Evolutionary conservation across 2,113 vertebrate species (phyloP).

Genomic region (Triplophysa dalaica): DNA sequence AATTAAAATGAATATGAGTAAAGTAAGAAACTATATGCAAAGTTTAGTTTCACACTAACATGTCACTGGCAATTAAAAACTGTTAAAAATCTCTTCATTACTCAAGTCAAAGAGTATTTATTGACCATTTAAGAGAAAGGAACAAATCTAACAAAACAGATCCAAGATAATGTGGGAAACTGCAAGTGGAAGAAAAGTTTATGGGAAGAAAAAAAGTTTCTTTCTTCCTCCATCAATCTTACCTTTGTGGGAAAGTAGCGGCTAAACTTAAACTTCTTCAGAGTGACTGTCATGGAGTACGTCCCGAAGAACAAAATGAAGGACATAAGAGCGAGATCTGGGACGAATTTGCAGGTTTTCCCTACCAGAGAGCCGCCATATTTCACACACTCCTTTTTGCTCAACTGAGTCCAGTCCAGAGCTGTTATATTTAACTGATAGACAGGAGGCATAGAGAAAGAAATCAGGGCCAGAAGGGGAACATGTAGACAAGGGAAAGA

Average conservation of each 20-base stretch:
- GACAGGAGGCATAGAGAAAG: conserved; percentile 33
- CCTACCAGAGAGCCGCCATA: conserved; percentile 91
- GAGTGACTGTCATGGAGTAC: conserved; percentile 91
- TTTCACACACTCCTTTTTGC: conserved; percentile 92
- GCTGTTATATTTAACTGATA: conserved; percentile 90
- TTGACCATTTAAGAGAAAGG: too few relatives aligned
- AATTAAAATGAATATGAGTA: conserved; percentile 7
- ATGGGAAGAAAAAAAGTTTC: conserved; percentile 1
- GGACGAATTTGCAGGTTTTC: conserved; percentile 87
- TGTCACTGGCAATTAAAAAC: too few relatives aligned
- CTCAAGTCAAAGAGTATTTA: too few relatives aligned
- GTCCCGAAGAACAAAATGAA: conserved; percentile 99
- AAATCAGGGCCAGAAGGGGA: conserved; percentile 37
- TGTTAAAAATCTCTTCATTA: too few relatives aligned
- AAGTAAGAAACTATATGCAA: neutral
- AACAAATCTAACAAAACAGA: too few relatives aligned
- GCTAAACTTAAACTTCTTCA: conserved; percentile 98
- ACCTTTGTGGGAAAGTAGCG: conserved; percentile 98
- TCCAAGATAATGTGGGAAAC: neutral
- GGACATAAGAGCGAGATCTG: conserved; percentile 94
- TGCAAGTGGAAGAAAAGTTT: too few relatives aligned
- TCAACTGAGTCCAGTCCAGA: conserved; percentile 95
- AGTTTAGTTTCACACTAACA: neutral
- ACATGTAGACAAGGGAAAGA: conserved; percentile 23
- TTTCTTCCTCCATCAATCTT: conserved; percentile 42